Base-by-base conservation (phyloP, 2,888 invertebrate species). In the Sphinx pinastri region DNA sequence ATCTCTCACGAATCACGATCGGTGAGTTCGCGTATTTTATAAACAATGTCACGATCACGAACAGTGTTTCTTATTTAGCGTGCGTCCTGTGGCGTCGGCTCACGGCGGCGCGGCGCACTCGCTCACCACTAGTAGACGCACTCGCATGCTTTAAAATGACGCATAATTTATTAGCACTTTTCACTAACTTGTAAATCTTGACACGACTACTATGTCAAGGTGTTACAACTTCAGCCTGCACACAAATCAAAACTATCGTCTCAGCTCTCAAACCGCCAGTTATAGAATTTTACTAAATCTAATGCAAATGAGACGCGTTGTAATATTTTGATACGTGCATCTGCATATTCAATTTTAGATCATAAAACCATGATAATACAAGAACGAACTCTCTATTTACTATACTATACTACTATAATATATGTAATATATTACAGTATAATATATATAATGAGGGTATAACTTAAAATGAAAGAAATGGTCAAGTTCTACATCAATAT, bases 1-100 rank as follows among this genome's bases (percentile, higher is more conserved):
- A 63, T 63, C 49, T 63, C 63, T 63, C 63, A 63, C 81, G 82
- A 81, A 47, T 63, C 63, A 63, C 82, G 82, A 81, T 75, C 73
- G 72, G 70, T 71, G 71, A 73, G 75, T 74, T 75, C 73, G 72
- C 70, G 75, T 83, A 76, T 80, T 80, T 81, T 81, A 78, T 78
- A 82, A 83, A 82, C 79, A 83, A 70, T 75, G 76, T 81, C 79
- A 83, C 79, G 79, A 79, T 73, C 73, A 71, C 70, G 70, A 73
- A 71, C 70, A 12, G 52, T 14, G 13, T 57, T 68, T 52, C 59
- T 59, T 63, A 63, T 68, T 76, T 74, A 70, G 70, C 68, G 70
- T 72, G 72, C 72, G 72, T 70, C 69, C 70, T 59, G 38, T 70
- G 49, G 49, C 13, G 63, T 49, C 31, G 58, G 12, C 57, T 16